Evolutionary conservation across 1,140 invertebrate species (phyloP), one percentile per base, ranked within the genome.

Genomic region (Drosophila sp.): DNA sequence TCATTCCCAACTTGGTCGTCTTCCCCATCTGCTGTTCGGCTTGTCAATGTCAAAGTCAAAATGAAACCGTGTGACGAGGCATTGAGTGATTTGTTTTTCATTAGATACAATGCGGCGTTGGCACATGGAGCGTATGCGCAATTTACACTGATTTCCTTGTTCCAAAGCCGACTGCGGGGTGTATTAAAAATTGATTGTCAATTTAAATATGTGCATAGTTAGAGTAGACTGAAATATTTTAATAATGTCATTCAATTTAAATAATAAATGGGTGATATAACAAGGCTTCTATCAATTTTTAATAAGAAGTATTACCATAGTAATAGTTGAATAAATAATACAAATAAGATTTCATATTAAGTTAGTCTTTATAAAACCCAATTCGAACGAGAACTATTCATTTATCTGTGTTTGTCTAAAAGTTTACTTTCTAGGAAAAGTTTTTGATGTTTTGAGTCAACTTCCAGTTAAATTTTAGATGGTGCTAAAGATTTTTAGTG

Each of bases 61-160:
- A 38, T 35, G 67, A 60, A 40, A 50, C 10, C 44, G 23, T 50
- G 50, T 75, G 63, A 74, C 74, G 66, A 70, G 55, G 33, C 68
- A 69, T 70, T 85, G 81, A 77, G 77, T 75, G 83, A 87, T 79
- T 86, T 82, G 79, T 70, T 73, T 82, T 86, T 70, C 66, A 81
- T 82, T 72, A 70, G 62, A 81, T 57, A 57, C 55, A 40, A 65
- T 55, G 54, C 63, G 56, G 29, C 60, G 62, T 58, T 4, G 35
- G 64, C 58, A 66, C 55, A 74, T 68, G 47, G 33, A 66, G 62
- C 68, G 72, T 69, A 76, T 76, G 76, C 71, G 76, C 72, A 70
- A 84, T 79, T 72, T 70, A 56, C 55, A 62, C 33, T 23, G 27
- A 70, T 70, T 32, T 60, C 58, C 62, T 35, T 60, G 33, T 50